Evolutionary conservation across 2,888 invertebrate species (phyloP).

Genomic region (Synanthedon vespiformis): DNA sequence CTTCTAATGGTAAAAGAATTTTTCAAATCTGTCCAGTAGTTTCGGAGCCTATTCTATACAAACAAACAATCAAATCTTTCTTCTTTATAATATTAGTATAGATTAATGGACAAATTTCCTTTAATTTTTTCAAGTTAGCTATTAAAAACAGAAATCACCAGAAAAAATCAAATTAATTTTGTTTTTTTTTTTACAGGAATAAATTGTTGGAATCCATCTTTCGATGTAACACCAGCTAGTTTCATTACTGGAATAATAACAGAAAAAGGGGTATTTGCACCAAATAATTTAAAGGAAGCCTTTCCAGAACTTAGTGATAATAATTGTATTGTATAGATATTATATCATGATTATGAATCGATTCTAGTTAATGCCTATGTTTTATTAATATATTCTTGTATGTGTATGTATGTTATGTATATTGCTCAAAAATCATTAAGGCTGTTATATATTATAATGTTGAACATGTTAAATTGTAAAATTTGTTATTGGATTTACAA

Average conservation of each 20-base stretch:
- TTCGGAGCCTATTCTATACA: too few species aligned
- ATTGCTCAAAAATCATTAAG: not conserved
- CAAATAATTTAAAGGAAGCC: slow-evolving; percentile 54
- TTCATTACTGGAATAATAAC: slow-evolving; percentile 96
- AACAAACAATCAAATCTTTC: too few species aligned
- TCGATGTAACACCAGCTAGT: slow-evolving; percentile 95
- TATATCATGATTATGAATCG: slow-evolving; percentile 1
- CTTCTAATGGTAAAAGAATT: too few species aligned
- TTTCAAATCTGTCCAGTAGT: too few species aligned
- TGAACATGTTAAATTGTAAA: not conserved
- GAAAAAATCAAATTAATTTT: not conserved
- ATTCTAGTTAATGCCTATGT: not conserved
- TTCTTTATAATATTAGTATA: too few species aligned
- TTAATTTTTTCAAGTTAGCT: too few species aligned
- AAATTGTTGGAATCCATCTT: slow-evolving; percentile 97
- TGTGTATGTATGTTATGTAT: not conserved
- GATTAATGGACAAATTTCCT: too few species aligned
- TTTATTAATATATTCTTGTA: not conserved
- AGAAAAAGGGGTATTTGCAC: slow-evolving; percentile 87
- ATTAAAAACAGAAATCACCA: too few species aligned
- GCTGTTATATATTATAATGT: not conserved
- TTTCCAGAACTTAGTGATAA: slow-evolving; percentile 6
- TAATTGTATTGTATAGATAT: slow-evolving; percentile 11
- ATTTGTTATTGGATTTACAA: too few species aligned
- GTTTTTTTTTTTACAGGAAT: slow-evolving; percentile 74